Percentiles rank a stretch among this genome's conserved stretches.
Conservation (phyloP, 2,888 invertebrate species). For the Tiliacea citrago region DNA sequence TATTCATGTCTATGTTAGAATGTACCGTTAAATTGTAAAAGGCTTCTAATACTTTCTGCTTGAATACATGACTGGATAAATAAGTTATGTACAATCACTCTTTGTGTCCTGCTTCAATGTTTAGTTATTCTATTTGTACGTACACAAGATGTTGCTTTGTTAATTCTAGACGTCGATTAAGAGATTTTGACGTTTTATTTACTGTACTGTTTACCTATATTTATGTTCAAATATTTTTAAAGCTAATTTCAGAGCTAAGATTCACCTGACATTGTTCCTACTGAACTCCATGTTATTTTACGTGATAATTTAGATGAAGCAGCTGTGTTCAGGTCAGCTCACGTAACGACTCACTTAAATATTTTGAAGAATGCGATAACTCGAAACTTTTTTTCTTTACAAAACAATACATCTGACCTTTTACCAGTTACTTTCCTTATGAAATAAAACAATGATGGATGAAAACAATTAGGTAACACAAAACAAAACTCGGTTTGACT, state of each 20-base stretch:
- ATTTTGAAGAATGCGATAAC: conserved; percentile 9
- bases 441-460: conserved; percentile 40
- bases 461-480: conserved; percentile 45
- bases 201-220: neutral
- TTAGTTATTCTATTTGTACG: conserved; percentile 14
- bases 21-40: conserved; percentile 60
- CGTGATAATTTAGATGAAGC: neutral
- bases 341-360: conserved; percentile 5
- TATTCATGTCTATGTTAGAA: conserved; percentile 59
- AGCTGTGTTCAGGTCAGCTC: neutral
- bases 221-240: neutral
- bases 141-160: neutral
- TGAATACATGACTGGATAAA: conserved; percentile 48
- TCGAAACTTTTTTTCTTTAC: conserved; percentile 2
- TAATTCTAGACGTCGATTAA: conserved; percentile 4
- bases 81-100: conserved; percentile 46
- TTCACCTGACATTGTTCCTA: neutral
- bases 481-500: conserved; percentile 42
- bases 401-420: conserved; percentile 32
- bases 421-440: conserved; percentile 17
- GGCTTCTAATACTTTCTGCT: conserved; percentile 52
- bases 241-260: neutral
- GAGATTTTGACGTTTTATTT: conserved; percentile 12
- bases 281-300: neutral
- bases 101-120: conserved; percentile 43